Evolutionary conservation across 2,888 invertebrate genomes (phyloP).

Genomic region (Eledona agricola): DNA sequence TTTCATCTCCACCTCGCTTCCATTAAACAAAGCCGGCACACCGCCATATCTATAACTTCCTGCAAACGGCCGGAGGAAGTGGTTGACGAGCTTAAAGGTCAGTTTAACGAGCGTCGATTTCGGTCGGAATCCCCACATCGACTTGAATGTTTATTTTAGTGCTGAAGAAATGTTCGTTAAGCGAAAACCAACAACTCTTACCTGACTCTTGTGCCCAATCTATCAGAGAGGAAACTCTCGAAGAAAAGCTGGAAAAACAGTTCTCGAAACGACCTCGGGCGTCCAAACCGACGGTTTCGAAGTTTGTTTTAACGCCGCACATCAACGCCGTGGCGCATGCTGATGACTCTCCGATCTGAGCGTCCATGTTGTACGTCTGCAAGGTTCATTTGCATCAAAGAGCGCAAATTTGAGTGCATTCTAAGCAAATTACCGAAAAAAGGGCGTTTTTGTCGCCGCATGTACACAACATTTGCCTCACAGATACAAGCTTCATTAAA

Average conservation of each 20-base stretch:
- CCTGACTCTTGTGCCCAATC: conserved; percentile 71
- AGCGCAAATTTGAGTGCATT: conserved; percentile 10
- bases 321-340: conserved; percentile 74
- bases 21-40: conserved; percentile 2
- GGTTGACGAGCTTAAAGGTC: not conserved
- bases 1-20: conserved; percentile 15
- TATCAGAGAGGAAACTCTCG: conserved; percentile 67
- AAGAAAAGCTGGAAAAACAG: conserved; percentile 67
- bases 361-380: conserved; percentile 74
- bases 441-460: not conserved
- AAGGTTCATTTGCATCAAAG: conserved; percentile 42
- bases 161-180: conserved; percentile 2
- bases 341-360: conserved; percentile 74
- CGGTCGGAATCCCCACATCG: conserved; percentile 3
- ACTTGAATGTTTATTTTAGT: conserved; percentile 18
- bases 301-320: conserved; percentile 74
- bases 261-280: conserved; percentile 68
- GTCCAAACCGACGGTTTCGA: conserved; percentile 70
- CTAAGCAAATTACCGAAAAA: too few species aligned
- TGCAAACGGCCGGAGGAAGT: not conserved
- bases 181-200: conserved; percentile 49
- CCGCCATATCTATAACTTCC: conserved; percentile 2
- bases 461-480: not conserved
- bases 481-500: conserved; percentile 29
- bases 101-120: conserved; percentile 16